These are phyloP conservation scores for Cynopterus brachyotis DNA, from an alignment of 2,113 vertebrate species.

Conservation along the genomic window DNA sequence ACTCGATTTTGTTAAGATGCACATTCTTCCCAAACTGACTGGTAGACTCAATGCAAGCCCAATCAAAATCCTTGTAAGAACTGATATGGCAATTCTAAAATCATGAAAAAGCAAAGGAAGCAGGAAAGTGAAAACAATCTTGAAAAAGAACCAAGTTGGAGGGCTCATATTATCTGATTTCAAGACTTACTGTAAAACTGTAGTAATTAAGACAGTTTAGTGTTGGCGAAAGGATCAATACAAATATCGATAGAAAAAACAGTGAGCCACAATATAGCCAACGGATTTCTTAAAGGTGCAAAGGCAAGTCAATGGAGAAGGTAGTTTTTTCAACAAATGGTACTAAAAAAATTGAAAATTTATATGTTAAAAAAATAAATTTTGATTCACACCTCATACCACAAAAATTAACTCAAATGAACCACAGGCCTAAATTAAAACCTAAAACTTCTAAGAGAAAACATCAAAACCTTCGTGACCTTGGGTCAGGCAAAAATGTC, in stretches of 20 bases:
- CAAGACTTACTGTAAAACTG: not conserved
- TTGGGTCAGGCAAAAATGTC: not conserved
- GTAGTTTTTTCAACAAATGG: not conserved
- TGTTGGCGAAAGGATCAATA: not conserved
- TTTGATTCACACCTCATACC: too few species aligned
- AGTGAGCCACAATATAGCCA: not conserved
- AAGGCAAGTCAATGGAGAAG: not conserved
- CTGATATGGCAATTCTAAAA: not conserved
- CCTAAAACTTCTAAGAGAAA: constrained; percentile 14
- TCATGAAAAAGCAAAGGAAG: not conserved
- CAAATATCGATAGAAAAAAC: not conserved
- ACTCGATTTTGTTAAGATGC: not conserved
- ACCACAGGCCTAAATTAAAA: not conserved
- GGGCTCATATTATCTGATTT: not conserved
- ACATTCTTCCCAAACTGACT: not conserved
- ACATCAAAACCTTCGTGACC: not conserved
- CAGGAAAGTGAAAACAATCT: not conserved
- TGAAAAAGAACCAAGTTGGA: not conserved
- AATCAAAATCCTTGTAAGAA: not conserved
- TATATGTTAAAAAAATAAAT: too few species aligned
- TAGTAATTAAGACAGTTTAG: not conserved
- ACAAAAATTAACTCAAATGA: constrained; percentile 23
- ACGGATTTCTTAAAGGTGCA: not conserved
- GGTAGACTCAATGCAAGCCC: not conserved
- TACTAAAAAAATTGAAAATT: not conserved